phyloP scores from a whole-genome alignment of 2,888 invertebrate species.

The Poecilus cupreus region DNA sequence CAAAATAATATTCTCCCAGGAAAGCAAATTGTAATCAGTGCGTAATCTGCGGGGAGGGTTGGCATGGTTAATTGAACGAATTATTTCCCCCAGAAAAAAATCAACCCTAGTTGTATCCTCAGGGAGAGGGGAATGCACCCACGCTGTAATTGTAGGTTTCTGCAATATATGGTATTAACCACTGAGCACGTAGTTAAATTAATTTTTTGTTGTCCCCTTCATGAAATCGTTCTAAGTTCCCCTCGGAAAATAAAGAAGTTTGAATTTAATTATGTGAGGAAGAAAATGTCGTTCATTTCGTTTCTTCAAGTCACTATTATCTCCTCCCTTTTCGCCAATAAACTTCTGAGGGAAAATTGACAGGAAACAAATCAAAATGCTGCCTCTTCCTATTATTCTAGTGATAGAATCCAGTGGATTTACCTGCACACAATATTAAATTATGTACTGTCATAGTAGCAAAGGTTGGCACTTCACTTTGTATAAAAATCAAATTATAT shows the following conservation, averaged over 20 bases:
- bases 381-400: no score
- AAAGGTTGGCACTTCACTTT: no score
- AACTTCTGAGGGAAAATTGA: no score
- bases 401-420: no score
- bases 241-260: constrained; percentile 19
- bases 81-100: constrained; percentile 27
- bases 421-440: no score
- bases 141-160: constrained; percentile 11
- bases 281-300: not conserved
- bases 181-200: constrained; percentile 12
- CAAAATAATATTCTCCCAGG: no score
- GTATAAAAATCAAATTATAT: no score
- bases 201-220: constrained; percentile 15
- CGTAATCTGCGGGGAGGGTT: constrained; percentile 10
- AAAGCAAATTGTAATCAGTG: constrained; percentile 26
- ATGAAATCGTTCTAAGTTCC: constrained; percentile 4
- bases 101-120: not conserved
- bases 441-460: no score
- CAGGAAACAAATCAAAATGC: no score
- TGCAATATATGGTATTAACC: constrained; percentile 19
- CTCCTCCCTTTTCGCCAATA: not conserved
- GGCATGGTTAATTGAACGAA: constrained; percentile 14
- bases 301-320: not conserved
- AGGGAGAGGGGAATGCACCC: constrained; percentile 2
- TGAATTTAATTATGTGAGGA: constrained; percentile 12